Evolutionary conservation across 2,888 invertebrate genomes (phyloP).

Genomic region (Schrankia costaestrigalis): DNA sequence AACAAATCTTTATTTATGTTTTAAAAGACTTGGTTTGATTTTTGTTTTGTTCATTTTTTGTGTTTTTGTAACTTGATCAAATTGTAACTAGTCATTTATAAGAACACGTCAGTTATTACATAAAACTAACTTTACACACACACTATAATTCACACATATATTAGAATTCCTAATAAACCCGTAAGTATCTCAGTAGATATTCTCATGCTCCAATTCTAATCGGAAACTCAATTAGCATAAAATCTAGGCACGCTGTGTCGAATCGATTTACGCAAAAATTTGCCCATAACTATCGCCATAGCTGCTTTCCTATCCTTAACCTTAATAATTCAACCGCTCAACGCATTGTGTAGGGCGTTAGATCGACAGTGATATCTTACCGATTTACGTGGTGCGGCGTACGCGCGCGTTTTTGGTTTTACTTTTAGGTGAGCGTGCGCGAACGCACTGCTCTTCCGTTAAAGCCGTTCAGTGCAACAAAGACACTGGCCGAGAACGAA

Average conservation of each 20-base stretch:
- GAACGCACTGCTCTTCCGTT: slow-evolving; percentile 64
- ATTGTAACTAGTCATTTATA: too few species aligned
- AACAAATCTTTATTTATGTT: neutral
- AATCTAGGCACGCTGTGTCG: slow-evolving; percentile 41
- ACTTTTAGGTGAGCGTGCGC: slow-evolving; percentile 71
- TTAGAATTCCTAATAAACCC: slow-evolving; percentile 36
- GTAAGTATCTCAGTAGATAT: slow-evolving; percentile 29
- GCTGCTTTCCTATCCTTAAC: slow-evolving; percentile 69
- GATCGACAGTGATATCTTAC: slow-evolving; percentile 52
- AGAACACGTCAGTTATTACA: too few species aligned
- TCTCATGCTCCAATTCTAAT: slow-evolving; percentile 58
- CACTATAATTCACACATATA: slow-evolving; percentile 13
- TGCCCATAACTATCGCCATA: slow-evolving; percentile 40
- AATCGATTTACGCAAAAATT: slow-evolving; percentile 55
- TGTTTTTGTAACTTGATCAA: too few species aligned
- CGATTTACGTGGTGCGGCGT: slow-evolving; percentile 48
- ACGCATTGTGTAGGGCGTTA: slow-evolving; percentile 55
- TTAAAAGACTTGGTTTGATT: neutral
- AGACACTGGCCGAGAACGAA: slow-evolving; percentile 73
- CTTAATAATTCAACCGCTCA: slow-evolving; percentile 53
- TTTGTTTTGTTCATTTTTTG: neutral
- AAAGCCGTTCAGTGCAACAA: slow-evolving; percentile 66
- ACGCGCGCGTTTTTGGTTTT: slow-evolving; percentile 59
- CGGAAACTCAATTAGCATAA: slow-evolving; percentile 48
- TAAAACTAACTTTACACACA: slow-evolving; percentile 1